A percentile compares a stretch with the other conserved stretches of the same genome.
Conservation (phyloP, 2,797 vertebrate genomes). For the Prionace glauca region DNA sequence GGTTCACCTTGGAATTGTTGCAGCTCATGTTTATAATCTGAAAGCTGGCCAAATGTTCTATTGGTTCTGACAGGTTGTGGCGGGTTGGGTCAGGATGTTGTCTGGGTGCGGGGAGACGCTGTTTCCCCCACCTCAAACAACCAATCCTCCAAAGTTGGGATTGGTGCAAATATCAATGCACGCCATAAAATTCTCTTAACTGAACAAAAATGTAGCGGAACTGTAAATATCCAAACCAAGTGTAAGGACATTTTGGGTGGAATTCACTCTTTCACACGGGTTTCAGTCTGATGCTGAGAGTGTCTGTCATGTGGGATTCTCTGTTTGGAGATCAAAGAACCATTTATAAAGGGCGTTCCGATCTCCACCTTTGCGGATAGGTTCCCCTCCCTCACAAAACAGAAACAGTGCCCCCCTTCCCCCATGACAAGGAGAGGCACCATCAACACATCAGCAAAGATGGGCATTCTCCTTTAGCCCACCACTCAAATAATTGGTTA, state of each 20-base stretch:
- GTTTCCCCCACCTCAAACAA: not conserved
- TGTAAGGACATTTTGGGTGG: not conserved
- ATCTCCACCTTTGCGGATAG: no score
- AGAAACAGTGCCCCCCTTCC: no score
- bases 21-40: constrained; percentile 4
- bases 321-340: no score
- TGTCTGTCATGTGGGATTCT: no score
- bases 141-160: not conserved
- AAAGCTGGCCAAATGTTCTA: not conserved
- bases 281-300: no score
- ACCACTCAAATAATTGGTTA: no score
- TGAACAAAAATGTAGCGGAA: not conserved
- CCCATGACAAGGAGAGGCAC: no score
- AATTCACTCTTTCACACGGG: no score
- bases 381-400: no score
- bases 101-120: not conserved
- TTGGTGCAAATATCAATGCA: not conserved
- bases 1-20: not conserved
- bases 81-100: not conserved
- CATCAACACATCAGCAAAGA: no score
- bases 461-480: no score
- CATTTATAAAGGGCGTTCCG: no score
- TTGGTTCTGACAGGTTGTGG: not conserved
- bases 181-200: not conserved
- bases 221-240: not conserved